Conservation (phyloP, 2,888 invertebrate species). For the Netelia melanura region DNA sequence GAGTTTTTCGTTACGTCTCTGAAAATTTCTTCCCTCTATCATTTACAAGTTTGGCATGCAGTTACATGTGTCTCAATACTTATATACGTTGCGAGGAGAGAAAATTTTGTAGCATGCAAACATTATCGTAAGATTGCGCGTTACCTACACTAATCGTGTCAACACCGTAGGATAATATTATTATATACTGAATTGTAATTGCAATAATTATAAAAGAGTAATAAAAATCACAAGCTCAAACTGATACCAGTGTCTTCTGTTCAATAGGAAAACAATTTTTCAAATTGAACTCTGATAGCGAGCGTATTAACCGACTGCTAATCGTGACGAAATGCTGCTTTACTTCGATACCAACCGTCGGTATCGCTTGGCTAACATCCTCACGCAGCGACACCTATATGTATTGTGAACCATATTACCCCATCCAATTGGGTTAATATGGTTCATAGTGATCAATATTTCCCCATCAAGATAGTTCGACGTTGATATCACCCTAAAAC, state of each 20-base stretch:
- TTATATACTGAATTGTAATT: constrained; percentile 75
- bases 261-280: too few relatives aligned
- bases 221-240: constrained; percentile 77
- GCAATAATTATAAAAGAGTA: constrained; percentile 78
- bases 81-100: constrained; percentile 35
- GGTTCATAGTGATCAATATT: too few relatives aligned
- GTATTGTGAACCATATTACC: too few relatives aligned
- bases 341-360: too few relatives aligned
- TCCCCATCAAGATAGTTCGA: too few relatives aligned
- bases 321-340: too few relatives aligned
- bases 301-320: too few relatives aligned
- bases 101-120: constrained; percentile 48
- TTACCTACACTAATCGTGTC: constrained; percentile 66
- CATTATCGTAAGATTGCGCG: constrained; percentile 60
- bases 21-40: constrained; percentile 32
- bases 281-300: too few relatives aligned
- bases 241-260: constrained; percentile 12
- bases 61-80: constrained; percentile 46
- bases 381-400: too few relatives aligned
- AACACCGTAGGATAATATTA: constrained; percentile 65
- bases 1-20: background rate
- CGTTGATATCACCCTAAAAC: too few relatives aligned
- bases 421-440: too few relatives aligned
- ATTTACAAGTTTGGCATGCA: constrained; percentile 37
- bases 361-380: too few relatives aligned